These are phyloP conservation scores for Desoria tigrina DNA, from an alignment of 2,888 invertebrate species.

Conservation along the genomic window DNA sequence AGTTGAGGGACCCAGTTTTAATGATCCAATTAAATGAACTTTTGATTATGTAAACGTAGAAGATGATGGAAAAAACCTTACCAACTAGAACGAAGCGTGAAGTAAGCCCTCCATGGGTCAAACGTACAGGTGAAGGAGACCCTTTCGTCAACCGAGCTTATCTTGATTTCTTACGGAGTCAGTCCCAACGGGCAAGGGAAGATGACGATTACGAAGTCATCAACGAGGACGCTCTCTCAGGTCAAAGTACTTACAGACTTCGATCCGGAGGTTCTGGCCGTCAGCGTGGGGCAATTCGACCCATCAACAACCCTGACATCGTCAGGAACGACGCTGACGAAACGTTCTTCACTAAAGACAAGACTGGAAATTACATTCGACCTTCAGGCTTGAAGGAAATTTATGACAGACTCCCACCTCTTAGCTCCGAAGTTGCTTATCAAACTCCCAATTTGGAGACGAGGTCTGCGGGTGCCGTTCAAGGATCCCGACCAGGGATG, in stretches of 20 bases:
- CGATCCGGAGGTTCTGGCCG: too few species aligned
- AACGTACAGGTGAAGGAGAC: neutral
- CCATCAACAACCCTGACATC: neutral
- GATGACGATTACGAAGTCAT: neutral
- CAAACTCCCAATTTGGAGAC: slow-evolving; percentile 13
- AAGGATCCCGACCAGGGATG: neutral
- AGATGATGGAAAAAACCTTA: too few species aligned
- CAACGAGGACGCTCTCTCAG: neutral
- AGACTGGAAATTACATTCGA: slow-evolving; percentile 19
- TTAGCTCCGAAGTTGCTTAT: slow-evolving; percentile 21
- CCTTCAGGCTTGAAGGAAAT: slow-evolving; percentile 39
- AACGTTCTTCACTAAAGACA: slow-evolving; percentile 29
- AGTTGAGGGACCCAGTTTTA: too few species aligned
- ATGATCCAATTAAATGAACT: too few species aligned
- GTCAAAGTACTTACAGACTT: neutral
- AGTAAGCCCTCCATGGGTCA: neutral
- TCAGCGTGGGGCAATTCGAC: neutral
- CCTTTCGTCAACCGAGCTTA: neutral
- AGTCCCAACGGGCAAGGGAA: neutral
- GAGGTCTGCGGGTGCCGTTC: slow-evolving; percentile 17
- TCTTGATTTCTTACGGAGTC: neutral
- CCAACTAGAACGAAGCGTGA: too few species aligned
- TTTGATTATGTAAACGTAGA: too few species aligned
- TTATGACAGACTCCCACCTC: slow-evolving; percentile 33
- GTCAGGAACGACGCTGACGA: slow-evolving; percentile 35